These are phyloP conservation scores for Pollimyrus isidori DNA, from an alignment of 2,113 vertebrate genomes.

Conservation along the genomic window DNA sequence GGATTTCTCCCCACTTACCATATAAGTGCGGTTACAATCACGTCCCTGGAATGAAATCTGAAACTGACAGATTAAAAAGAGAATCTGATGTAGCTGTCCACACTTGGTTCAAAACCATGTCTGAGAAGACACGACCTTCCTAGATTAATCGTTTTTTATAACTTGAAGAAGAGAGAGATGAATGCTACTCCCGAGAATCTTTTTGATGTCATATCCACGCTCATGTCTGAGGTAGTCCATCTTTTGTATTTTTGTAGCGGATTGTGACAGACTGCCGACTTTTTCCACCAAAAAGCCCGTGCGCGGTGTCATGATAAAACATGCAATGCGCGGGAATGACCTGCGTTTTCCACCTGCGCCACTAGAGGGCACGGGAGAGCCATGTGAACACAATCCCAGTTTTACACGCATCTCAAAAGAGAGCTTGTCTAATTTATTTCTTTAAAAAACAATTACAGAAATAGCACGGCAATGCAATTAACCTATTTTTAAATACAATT, in stretches of 20 bases:
- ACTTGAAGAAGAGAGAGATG: constrained; percentile 14
- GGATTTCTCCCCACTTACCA: background rate
- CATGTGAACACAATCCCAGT: background rate
- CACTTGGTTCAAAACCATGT: constrained; percentile 11
- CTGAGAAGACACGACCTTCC: constrained; percentile 1
- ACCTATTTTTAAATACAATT: constrained; percentile 49
- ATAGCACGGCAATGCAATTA: constrained; percentile 43
- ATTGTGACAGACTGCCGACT: background rate
- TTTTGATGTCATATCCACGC: constrained; percentile 6
- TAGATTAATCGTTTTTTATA: constrained; percentile 11
- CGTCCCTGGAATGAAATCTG: background rate
- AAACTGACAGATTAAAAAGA: constrained; percentile 7
- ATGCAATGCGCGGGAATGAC: background rate
- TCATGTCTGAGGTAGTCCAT: background rate
- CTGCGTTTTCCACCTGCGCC: constrained; percentile 22
- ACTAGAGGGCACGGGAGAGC: constrained; percentile 50
- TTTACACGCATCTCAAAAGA: background rate
- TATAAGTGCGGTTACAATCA: background rate
- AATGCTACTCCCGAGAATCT: background rate
- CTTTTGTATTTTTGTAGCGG: background rate
- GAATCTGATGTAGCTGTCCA: background rate
- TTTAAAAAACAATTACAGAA: constrained; percentile 43
- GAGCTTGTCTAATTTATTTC: constrained; percentile 32
- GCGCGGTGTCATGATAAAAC: background rate
- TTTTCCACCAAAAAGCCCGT: background rate